Evolutionary conservation across 2,888 invertebrate genomes (phyloP).

Genomic region (Tinea trinotella): DNA sequence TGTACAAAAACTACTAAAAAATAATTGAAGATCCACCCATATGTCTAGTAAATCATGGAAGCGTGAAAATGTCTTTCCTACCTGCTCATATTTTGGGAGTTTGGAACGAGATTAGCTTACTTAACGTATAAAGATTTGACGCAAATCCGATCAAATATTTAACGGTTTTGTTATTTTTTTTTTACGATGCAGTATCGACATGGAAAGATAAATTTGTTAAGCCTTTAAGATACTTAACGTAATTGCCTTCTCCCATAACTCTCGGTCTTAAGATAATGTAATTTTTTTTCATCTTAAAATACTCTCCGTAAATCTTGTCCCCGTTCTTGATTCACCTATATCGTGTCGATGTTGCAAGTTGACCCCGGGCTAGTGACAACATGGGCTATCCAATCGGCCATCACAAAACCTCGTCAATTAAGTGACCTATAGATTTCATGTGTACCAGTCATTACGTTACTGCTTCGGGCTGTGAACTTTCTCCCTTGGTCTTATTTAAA

Average conservation of each 20-base stretch:
- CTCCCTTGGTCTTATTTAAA: conserved; percentile 66
- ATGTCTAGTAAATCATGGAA: conserved; percentile 13
- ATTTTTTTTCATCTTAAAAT: neutral
- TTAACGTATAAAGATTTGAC: conserved; percentile 52
- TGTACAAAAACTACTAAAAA: neutral
- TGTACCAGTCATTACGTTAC: conserved; percentile 13
- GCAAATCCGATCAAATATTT: conserved; percentile 65
- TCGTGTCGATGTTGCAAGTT: no score
- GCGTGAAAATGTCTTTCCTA: conserved; percentile 7
- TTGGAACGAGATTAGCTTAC: conserved; percentile 3
- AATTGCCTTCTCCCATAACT: conserved; percentile 8
- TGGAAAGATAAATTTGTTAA: conserved; percentile 12
- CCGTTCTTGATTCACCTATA: neutral
- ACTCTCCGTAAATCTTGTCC: neutral
- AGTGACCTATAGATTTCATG: conserved; percentile 18
- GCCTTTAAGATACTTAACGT: conserved; percentile 8
- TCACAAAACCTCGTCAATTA: conserved; percentile 3
- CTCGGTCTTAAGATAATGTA: neutral
- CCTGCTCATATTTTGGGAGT: conserved; percentile 14
- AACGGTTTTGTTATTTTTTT: conserved; percentile 46
- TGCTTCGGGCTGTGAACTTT: conserved; percentile 36
- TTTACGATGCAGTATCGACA: conserved; percentile 6
- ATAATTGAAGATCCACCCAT: neutral
- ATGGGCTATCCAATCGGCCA: neutral
- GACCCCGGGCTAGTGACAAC: conserved; percentile 6